Base-by-base conservation (phyloP, 2,113 vertebrate species). In the Ceyx cyanopectus region DNA sequence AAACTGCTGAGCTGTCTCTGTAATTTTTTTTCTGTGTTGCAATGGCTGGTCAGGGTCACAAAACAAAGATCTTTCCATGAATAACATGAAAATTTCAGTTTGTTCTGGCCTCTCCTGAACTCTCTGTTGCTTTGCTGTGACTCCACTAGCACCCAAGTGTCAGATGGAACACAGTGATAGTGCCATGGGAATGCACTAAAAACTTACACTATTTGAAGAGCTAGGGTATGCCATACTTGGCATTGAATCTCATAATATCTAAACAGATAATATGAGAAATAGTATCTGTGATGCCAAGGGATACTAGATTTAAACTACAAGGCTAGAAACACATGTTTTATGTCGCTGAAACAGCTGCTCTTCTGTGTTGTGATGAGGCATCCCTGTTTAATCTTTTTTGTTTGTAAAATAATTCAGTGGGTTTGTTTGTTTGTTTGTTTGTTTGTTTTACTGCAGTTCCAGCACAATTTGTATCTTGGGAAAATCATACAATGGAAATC, bases 21-120 rank as follows among this genome's bases (percentile, higher is more conserved):
- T 77, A 66, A 66, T 51, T 66, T 57, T 86, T 86, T 40, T 87
- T 46, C 82, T 57, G 23, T 82, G 84, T 70, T 82, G 75, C 63
- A 77, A 76, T 80, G 23, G 30, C 41, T 87, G 51, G 54, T 86
- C 83, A 94, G 85, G 87, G 94, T 89, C 94, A 92, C 63, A 87
- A 60, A 91, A 91, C 54, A 82, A 85, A 70, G 81, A 87, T 53
- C 32, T 80, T 37, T 19, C 75, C 61, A 76, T 70, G 23, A 95
- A 66, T 70, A 91, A 87, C 9, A 23, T 45, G 23, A 14, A 91
- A 63, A 26, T 85, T 87, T 67, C 14, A 11, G 63, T n/a, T 60
- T 75, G 29, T 82, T 26, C 43, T 77, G 75, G 32, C 87, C 79
- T 79, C 30, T 85, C 43, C 48, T 85, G 89, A 92, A 66, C 63